Base-by-base conservation (phyloP, 2,888 invertebrate species). In the Nemurella pictetii region DNA sequence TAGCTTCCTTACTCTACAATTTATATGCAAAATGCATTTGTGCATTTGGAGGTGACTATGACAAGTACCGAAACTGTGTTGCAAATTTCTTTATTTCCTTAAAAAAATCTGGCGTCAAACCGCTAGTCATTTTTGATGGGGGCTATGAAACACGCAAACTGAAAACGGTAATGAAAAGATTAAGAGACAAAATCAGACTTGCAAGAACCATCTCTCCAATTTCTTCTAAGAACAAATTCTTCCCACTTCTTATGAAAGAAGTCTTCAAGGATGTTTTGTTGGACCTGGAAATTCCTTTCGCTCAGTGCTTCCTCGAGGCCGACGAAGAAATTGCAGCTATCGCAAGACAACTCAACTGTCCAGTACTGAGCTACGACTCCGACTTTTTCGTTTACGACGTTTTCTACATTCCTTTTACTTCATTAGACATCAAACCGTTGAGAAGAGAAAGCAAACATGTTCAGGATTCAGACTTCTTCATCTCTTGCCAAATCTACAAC, bases 321-420 rank as follows among this genome's bases (percentile, higher is more conserved):
- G 99, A 99, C 89, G 94, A 95, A 87, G 95, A 97, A 88, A 94
- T 98, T 84, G 98, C 97, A 0, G 94, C 95, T 0, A 90, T 98
- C 87, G 96, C 97, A 0, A 93, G 94, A 87, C 92, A 93, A 85
- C 91, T 97, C 0, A 91, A 94, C 73, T 98, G 97, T 88, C 98
- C 98, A 0, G 95, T 99, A 0, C 89, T 99, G 2, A 98, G 97
- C 88, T 96, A 95, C 87, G 99, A 99, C 90, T 98, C 98, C 0
- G 99, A 99, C 91, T 99, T 98, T 90, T 98, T 95, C 88, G 95
- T 99, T 87, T 97, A 95, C 90, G 95, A 96, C 90, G 94, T 96
- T 0, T 90, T 92, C 0, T 97, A 97, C 87, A 95, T 99, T 87
- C 96, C 97, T 0, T 94, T 96, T 87, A 92, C 93, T 35, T 94